A percentile compares a stretch with the other conserved stretches of the same genome.
Evolutionary conservation across 2,113 vertebrate genomes (phyloP).

Genomic region (Gallinago jamesoni): DNA sequence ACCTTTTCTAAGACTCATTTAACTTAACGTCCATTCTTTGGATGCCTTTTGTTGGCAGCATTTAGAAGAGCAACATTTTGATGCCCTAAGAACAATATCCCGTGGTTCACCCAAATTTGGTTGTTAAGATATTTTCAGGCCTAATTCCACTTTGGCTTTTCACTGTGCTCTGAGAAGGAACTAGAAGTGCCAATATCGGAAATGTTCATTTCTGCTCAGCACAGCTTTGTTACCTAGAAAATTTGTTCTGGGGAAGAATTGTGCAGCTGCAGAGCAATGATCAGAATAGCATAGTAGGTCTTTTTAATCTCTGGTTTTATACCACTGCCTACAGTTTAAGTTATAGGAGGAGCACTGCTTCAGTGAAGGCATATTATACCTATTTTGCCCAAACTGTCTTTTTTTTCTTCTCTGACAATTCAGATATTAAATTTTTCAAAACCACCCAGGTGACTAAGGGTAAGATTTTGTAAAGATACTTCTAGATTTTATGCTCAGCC

Average conservation of each 20-base stretch:
- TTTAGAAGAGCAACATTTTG: background rate
- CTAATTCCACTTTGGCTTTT: background rate
- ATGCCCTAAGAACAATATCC: background rate
- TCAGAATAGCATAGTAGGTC: conserved; percentile 2
- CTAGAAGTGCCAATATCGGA: background rate
- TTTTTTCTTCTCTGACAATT: background rate
- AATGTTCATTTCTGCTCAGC: background rate
- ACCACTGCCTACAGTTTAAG: conserved; percentile 15
- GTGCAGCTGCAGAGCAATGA: conserved; percentile 18
- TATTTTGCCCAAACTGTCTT: background rate
- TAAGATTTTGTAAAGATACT: background rate
- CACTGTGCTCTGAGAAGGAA: background rate
- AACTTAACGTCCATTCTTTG: background rate
- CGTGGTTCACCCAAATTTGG: background rate
- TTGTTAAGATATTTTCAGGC: background rate
- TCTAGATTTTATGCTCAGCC: background rate
- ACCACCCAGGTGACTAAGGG: background rate
- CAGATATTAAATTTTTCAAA: conserved; percentile 30
- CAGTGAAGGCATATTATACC: background rate
- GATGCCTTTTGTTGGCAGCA: background rate
- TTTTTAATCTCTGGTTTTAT: conserved; percentile 40
- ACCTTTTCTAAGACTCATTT: background rate
- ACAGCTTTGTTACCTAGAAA: conserved; percentile 13
- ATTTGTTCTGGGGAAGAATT: background rate
- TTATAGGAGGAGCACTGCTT: background rate